Evolutionary conservation across 2,797 vertebrate genomes (phyloP), one percentile per base, ranked within the genome.

Genomic region (Anas flavirostris): DNA sequence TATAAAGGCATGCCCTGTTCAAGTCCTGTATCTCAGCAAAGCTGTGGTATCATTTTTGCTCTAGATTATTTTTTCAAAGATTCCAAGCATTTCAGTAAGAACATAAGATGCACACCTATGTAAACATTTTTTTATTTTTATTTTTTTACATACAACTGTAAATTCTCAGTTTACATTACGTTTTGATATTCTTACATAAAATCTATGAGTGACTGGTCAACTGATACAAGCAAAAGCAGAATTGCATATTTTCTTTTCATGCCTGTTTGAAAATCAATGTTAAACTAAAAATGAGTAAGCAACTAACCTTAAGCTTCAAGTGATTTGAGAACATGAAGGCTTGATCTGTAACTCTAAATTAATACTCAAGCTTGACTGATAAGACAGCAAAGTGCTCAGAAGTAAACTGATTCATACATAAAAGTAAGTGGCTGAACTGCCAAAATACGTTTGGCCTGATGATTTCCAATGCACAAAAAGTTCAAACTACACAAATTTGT

Each of bases 351-450:
- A 41, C 25, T 43, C 43, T 76, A 82, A 60, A 93, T 35, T 69
- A 73, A 79, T 80, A 74, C 37, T 56, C 48, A 13, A n/a, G 29
- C 22, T 39, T 79, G 48, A 88, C 44, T 88, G 82, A 91, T 28
- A 64, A 83, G 81, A 72, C 55, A 28, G 70, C 86, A 88, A 93
- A 69, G 58, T 44, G 86, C 66, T 58, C 23, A 25, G 76, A 76
- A 80, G 69, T 67, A 86, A 93, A 88, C 76, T 37, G 92, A 91
- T 86, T 86, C 84, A 75, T 86, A 88, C 80, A 91, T 96, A 92
- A 95, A 95, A 93, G 94, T 91, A 88, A 67, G 86, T 64, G 82
- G 90, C 79, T 67, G 86, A 91, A 81, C 77, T 63, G 72, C 72
- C 82, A 83, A 33, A 76, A 88, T 87, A 46, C 60, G 41, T 67